Evolutionary conservation across 1,140 invertebrate genomes (phyloP), one percentile per base, ranked within the genome.

Genomic region (Reticulitermes speratus): DNA sequence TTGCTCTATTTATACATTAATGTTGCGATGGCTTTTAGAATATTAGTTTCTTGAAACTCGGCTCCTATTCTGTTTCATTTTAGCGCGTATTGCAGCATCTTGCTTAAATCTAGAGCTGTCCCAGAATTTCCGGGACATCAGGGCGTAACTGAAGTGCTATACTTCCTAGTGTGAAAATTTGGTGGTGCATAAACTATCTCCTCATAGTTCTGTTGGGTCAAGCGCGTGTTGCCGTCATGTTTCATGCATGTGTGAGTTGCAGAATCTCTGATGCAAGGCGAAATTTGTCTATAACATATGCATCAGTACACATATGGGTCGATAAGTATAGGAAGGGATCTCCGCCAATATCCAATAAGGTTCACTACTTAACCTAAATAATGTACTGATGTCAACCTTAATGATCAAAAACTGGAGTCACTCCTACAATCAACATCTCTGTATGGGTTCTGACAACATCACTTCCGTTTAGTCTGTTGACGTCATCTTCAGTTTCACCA

Each of bases 291-390:
- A 30, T 75, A 75, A 75, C 65, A 75, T 14, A 75, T 16, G 65
- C 65, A 75, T 30, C 65, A 75, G 65, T 30, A 75, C 65, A 75
- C 65, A 75, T 75, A n/a, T 30, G 65, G 65, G n/a, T 75, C 65
- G 65, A 75, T 75, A 75, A 30, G 2, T n/a, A 75, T 25, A 30
- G 65, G n/a, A 25, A 30, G 65, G 65, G 65, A 7, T 25, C 7
- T 30, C n/a, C n/a, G 65, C 5, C 65, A 59, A 75, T 30, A 8
- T 9, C n/a, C 65, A n/a, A 30, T 75, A 9, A 75, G 65, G 65
- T 30, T 75, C 65, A 75, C 14, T 30, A 30, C n/a, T 8, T 25
- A 75, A 75, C 65, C 25, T 6, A 25, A 25, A 75, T 75, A 30
- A 75, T 75, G n/a, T 14, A 30, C 9, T 30, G n/a, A 30, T 75